A percentile compares a stretch with the other conserved stretches of the same genome.
These are phyloP conservation scores for Antechinus flavipes DNA, from an alignment of 2,113 vertebrate species.

Conservation along the genomic window DNA sequence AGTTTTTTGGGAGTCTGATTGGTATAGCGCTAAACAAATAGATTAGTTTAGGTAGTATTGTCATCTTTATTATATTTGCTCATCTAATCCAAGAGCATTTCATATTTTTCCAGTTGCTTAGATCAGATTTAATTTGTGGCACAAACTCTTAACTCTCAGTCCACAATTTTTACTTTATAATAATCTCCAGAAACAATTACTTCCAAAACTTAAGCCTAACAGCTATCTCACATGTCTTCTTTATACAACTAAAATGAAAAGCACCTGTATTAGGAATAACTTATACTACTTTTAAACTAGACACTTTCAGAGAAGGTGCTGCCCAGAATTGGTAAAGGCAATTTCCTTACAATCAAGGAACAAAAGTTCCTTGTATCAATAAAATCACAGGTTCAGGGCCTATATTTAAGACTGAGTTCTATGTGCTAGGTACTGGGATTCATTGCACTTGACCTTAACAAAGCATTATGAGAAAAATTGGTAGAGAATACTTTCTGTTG, in stretches of 20 bases:
- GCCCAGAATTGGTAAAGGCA: background rate
- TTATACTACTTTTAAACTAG: background rate
- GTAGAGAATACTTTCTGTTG: background rate
- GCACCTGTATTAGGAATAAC: background rate
- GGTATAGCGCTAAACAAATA: no score
- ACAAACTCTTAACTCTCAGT: background rate
- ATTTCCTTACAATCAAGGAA: background rate
- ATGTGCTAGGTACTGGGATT: background rate
- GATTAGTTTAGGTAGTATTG: no score
- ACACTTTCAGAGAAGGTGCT: background rate
- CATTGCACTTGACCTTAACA: background rate
- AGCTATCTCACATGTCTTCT: background rate
- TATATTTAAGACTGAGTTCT: background rate
- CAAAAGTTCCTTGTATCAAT: background rate
- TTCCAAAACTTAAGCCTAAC: background rate
- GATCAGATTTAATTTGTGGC: background rate
- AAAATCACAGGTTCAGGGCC: background rate
- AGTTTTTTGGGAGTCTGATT: no score
- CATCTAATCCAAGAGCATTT: no score
- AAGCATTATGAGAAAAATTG: background rate
- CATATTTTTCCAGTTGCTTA: no score
- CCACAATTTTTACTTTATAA: background rate
- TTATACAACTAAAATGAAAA: background rate
- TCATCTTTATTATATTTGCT: no score
- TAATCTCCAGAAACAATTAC: background rate